phyloP scores from a whole-genome alignment of 1,140 invertebrate species.

The Dendrolimus kikuchii region DNA sequence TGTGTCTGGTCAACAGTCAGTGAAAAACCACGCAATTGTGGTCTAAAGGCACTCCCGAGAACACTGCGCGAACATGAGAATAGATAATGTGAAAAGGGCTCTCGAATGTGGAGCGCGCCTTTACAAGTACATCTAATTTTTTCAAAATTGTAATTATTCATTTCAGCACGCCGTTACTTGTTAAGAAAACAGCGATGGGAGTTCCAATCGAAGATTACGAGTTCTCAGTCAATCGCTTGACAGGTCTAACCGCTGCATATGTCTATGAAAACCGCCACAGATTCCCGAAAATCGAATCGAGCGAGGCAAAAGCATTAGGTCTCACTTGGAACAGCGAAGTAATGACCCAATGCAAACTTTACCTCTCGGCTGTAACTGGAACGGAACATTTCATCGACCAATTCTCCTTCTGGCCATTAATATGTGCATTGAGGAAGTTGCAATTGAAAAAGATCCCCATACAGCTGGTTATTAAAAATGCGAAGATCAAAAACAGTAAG shows the following conservation, averaged over 20 bases:
- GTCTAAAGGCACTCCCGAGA: no score
- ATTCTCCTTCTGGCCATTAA: conserved; percentile 41
- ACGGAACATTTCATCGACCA: conserved; percentile 39
- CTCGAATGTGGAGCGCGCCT: no score
- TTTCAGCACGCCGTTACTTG: conserved; percentile 34
- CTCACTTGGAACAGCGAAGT: conserved; percentile 35
- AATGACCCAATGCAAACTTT: conserved; percentile 24
- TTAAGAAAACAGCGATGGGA: conserved; percentile 32
- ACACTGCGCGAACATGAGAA: no score
- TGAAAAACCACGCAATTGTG: no score
- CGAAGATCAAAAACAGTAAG: conserved; percentile 37
- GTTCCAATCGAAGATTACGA: conserved; percentile 27
- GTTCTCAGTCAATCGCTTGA: conserved; percentile 42
- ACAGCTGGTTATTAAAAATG: conserved; percentile 36
- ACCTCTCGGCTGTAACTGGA: conserved; percentile 40
- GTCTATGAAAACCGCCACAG: conserved; percentile 33
- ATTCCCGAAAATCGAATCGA: conserved; percentile 26
- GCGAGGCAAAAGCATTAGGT: conserved; percentile 32
- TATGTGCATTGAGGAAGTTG: conserved; percentile 42
- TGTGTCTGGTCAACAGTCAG: no score
- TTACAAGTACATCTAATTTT: no score
- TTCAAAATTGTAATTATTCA: neutral
- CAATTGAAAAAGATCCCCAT: conserved; percentile 38
- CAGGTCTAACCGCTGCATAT: conserved; percentile 38
- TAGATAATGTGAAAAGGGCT: no score